These are phyloP conservation scores for Sardina pilchardus DNA, from an alignment of 2,113 vertebrate genomes.

Conservation along the genomic window DNA sequence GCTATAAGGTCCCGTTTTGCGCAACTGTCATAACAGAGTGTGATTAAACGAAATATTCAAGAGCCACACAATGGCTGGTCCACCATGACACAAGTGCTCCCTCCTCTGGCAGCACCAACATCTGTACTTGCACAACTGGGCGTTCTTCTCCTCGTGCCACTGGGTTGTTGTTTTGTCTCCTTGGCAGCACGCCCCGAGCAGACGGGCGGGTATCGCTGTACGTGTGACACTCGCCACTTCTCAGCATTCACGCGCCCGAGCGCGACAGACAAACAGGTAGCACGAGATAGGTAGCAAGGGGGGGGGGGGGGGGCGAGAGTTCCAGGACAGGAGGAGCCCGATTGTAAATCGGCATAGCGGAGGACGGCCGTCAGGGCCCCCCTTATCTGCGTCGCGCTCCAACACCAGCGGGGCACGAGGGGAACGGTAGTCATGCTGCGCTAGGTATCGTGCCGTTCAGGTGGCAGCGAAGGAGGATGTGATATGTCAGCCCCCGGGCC, in stretches of 20 bases:
- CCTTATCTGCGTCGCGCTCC: constrained; percentile 32
- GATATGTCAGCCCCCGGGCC: neutral
- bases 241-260: neutral
- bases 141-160: neutral
- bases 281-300: neutral
- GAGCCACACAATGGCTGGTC: neutral
- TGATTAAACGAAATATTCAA: neutral
- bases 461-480: neutral
- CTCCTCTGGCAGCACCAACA: neutral
- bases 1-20: neutral
- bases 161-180: neutral
- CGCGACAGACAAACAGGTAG: neutral
- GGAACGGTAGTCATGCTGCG: constrained; percentile 39
- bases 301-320: neutral
- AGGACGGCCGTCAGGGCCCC: neutral
- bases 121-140: neutral
- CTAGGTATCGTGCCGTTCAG: neutral
- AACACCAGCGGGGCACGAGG: constrained; percentile 25
- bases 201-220: neutral
- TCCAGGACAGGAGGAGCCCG: constrained; percentile 10
- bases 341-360: neutral
- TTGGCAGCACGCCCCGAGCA: neutral
- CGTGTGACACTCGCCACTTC: neutral
- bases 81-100: constrained; percentile 3
- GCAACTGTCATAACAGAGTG: neutral